Evolutionary conservation across 1,140 invertebrate genomes (phyloP), one percentile per base, ranked within the genome.

Genomic region (Hylaeus anthracinus): DNA sequence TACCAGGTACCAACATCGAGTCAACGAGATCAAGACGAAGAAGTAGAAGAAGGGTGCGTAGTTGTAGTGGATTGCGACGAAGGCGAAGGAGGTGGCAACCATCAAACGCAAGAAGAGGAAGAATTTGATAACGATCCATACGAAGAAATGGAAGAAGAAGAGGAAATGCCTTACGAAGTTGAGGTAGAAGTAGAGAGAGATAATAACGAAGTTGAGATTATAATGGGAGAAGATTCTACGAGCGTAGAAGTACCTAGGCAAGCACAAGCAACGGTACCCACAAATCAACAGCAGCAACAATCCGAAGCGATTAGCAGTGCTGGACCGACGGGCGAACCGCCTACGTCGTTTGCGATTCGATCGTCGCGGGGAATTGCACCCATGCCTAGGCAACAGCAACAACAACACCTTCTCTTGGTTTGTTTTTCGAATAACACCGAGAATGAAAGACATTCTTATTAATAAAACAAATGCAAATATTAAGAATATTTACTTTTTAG

Each of bases 21-120:
- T 41, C 96, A 97, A 88, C 94, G 96, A 48, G 96, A 97, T 90
- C 96, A 97, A 86, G 96, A 97, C 83, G 96, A 97, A 91, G 96
- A 97, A 82, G 94, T 95, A 64, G 96, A 97, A 45, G 96, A 97
- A 26, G 95, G 96, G 26, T 96, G 96, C 41, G 95, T 96, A 45
- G 96, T 96, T 73, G 95, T 95, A 58, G 95, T 95, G 26, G 95
- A 95, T 74, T 95, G 96, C 15, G 94, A 95, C 79, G 94, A 95
- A 79, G 94, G 94, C 37, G 94, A 94, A 70, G 94, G 94, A 58
- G 94, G 90, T 10, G 93, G 94, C 2, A 94, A 94, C 56, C 94
- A 95, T 81, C 91, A 93, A 60, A 91, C 92, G n/a, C 94, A 94
- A 77, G 94, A 92, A 51, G 95, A 95, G 79, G 94, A 95, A 79